Conservation (phyloP, 2,888 invertebrate species). For the Neocrepidodera transversa region DNA sequence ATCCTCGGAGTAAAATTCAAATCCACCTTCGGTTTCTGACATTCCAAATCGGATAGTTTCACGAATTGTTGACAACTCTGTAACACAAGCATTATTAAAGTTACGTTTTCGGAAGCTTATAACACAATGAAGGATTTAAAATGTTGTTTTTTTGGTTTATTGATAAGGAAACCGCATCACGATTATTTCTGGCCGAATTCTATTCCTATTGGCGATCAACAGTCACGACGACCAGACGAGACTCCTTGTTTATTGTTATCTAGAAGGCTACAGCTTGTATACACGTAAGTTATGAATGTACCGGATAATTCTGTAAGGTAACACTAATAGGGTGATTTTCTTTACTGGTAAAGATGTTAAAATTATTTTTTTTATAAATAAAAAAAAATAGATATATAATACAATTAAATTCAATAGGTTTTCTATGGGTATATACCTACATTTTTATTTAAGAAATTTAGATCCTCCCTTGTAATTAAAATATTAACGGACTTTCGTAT, state of each 20-base stretch:
- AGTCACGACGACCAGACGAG: conserved; percentile 6
- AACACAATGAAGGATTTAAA: background rate
- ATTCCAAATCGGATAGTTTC: conserved; percentile 81
- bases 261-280: conserved; percentile 10
- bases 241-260: conserved; percentile 9
- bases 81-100: conserved; percentile 21
- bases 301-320: background rate
- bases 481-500: too few species aligned
- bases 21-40: conserved; percentile 65
- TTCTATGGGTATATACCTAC: too few species aligned
- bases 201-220: conserved; percentile 10
- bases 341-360: too few species aligned
- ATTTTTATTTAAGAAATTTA: too few species aligned
- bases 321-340: too few species aligned
- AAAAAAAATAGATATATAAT: too few species aligned
- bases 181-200: conserved; percentile 8
- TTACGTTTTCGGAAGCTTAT: background rate
- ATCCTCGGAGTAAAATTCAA: conserved; percentile 64
- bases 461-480: too few species aligned
- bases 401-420: too few species aligned
- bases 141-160: conserved; percentile 5
- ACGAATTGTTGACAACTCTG: conserved; percentile 64
- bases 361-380: too few species aligned
- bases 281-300: background rate
- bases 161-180: conserved; percentile 19